These are phyloP conservation scores for Trissonchulus sp. DNA, from an alignment of 2,888 invertebrate genomes.

Conservation along the genomic window DNA sequence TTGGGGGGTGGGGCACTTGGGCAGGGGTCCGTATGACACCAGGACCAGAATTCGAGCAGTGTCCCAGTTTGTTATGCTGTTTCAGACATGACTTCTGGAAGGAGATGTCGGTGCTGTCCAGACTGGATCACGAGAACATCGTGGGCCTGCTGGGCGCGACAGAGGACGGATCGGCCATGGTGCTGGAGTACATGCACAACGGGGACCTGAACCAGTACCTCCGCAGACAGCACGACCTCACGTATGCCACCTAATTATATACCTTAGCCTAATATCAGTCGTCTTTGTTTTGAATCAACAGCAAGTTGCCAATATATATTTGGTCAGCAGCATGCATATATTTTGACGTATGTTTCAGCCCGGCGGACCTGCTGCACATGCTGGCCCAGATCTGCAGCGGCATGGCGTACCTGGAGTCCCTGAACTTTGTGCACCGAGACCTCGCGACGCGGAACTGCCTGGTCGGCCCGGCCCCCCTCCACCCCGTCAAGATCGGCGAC, in stretches of 20 bases:
- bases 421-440: slow-evolving; percentile 84
- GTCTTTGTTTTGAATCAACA: too few species aligned
- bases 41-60: too few species aligned
- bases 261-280: too few species aligned
- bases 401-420: slow-evolving; percentile 78
- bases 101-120: slow-evolving; percentile 74
- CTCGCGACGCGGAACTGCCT: slow-evolving; percentile 78
- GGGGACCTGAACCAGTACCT: slow-evolving; percentile 75
- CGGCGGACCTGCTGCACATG: slow-evolving; percentile 63
- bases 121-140: slow-evolving; percentile 75
- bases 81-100: slow-evolving; percentile 73
- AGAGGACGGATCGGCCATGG: slow-evolving; percentile 76
- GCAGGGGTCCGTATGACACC: too few species aligned
- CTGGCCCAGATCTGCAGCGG: slow-evolving; percentile 79
- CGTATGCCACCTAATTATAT: too few species aligned
- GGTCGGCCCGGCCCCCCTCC: slow-evolving; percentile 62
- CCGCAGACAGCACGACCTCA: too few species aligned
- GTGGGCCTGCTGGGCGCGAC: slow-evolving; percentile 75
- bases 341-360: slow-evolving; percentile 29
- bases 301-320: too few species aligned
- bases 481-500: slow-evolving; percentile 69
- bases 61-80: too few species aligned
- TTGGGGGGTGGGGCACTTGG: too few species aligned
- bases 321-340: too few species aligned
- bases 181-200: slow-evolving; percentile 80